phyloP scores from a whole-genome alignment of 2,797 vertebrate species.

The Hoplostethus atlanticus region DNA sequence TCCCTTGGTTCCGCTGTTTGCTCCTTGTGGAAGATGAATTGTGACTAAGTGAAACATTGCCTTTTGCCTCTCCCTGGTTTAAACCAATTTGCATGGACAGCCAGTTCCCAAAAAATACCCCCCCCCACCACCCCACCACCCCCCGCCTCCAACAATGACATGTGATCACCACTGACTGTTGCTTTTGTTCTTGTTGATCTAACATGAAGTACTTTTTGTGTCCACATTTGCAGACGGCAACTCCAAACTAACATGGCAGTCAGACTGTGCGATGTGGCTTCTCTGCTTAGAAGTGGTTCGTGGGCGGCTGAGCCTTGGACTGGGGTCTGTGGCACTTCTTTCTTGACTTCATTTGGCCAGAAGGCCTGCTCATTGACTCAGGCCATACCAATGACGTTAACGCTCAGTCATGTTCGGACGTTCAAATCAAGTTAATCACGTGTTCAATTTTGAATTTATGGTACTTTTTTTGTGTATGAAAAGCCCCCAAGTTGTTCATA shows the following conservation, averaged over 20 bases:
- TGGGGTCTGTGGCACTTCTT: slow-evolving; percentile 96
- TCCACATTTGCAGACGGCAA: slow-evolving; percentile 99
- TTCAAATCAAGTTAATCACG: slow-evolving; percentile 62
- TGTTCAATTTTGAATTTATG: slow-evolving; percentile 56
- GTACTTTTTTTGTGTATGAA: slow-evolving; percentile 29
- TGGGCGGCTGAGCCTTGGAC: slow-evolving; percentile 99
- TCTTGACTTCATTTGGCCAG: slow-evolving; percentile 85
- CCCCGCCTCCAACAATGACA: slow-evolving; percentile 74
- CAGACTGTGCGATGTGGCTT: slow-evolving; percentile 99
- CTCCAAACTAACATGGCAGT: slow-evolving; percentile 99
- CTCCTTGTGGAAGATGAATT: slow-evolving; percentile 48
- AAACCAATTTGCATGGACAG: slow-evolving; percentile 84
- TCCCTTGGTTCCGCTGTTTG: slow-evolving; percentile 28
- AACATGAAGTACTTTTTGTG: slow-evolving; percentile 96
- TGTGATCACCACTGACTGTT: slow-evolving; percentile 84
- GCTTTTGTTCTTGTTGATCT: slow-evolving; percentile 91
- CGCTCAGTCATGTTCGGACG: slow-evolving; percentile 30
- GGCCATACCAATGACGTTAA: slow-evolving; percentile 90
- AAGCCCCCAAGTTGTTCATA: slow-evolving; percentile 27
- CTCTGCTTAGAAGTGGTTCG: slow-evolving; percentile 99
- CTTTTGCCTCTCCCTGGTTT: slow-evolving; percentile 42
- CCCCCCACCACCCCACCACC: slow-evolving; percentile 12
- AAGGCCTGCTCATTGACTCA: slow-evolving; percentile 80
- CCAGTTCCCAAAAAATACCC: slow-evolving; percentile 78
- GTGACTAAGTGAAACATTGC: slow-evolving; percentile 57